These are phyloP conservation scores for Nansenia antarctica DNA, from an alignment of 2,113 vertebrate species.

Conservation along the genomic window DNA sequence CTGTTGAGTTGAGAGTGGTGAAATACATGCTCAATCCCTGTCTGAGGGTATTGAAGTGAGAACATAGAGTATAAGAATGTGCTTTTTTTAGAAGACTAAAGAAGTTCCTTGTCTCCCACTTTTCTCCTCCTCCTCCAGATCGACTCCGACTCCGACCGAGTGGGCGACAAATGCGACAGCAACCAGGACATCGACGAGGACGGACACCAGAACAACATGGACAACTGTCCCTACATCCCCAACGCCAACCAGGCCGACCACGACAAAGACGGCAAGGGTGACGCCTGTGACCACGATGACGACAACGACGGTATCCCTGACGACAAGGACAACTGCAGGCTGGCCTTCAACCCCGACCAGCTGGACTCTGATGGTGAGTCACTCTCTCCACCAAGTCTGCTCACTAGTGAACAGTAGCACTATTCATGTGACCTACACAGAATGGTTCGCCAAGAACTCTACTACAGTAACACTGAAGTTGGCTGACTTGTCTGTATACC, in stretches of 20 bases:
- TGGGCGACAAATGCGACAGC: slow-evolving; percentile 95
- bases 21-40: slow-evolving; percentile 22
- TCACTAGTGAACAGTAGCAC: background rate
- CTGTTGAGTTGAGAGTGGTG: background rate
- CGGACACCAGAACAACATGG: slow-evolving; percentile 98
- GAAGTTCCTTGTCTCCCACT: slow-evolving; percentile 54
- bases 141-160: slow-evolving; percentile 93
- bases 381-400: background rate
- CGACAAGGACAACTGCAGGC: slow-evolving; percentile 93
- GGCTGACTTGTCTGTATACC: too few species aligned
- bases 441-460: background rate
- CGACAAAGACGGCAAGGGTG: slow-evolving; percentile 97
- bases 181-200: slow-evolving; percentile 99
- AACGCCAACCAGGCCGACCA: slow-evolving; percentile 98
- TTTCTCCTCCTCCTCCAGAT: slow-evolving; percentile 75
- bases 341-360: slow-evolving; percentile 92
- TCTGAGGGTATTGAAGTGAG: slow-evolving; percentile 17
- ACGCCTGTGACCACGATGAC: slow-evolving; percentile 98
- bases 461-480: background rate
- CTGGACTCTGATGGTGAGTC: slow-evolving; percentile 91
- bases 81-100: slow-evolving; percentile 31
- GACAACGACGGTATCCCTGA: slow-evolving; percentile 98
- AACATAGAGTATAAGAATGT: slow-evolving; percentile 9
- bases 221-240: slow-evolving; percentile 98
- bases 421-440: background rate